Percentiles rank a stretch among this genome's conserved stretches.
Evolutionary conservation across 2,797 vertebrate species (phyloP).

Genomic region (Micromesistius poutassou): DNA sequence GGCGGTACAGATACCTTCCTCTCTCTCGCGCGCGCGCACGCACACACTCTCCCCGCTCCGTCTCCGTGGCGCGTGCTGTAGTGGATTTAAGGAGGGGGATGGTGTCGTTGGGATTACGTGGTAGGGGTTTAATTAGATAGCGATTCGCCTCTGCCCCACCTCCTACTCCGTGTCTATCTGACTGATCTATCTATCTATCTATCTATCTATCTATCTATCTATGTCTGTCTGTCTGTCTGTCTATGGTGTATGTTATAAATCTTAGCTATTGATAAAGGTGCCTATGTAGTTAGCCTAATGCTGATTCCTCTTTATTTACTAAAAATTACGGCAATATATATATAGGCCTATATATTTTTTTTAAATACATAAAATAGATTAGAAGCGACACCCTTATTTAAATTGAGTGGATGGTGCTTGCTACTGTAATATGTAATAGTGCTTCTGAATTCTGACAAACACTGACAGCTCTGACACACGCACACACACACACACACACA

Average conservation of each 20-base stretch:
- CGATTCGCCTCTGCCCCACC: slow-evolving; percentile 51
- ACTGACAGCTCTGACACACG: background rate
- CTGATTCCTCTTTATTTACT: too few relatives aligned
- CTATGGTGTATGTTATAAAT: too few relatives aligned
- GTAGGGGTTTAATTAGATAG: slow-evolving; percentile 73
- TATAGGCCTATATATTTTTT: background rate
- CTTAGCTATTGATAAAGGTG: too few relatives aligned
- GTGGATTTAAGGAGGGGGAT: slow-evolving; percentile 72
- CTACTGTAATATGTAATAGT: background rate
- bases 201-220: background rate
- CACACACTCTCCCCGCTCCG: background rate
- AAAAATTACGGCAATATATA: background rate
- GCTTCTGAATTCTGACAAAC: background rate
- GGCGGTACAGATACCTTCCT: slow-evolving; percentile 1
- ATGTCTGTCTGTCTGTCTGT: background rate
- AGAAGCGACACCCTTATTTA: background rate
- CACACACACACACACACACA: background rate
- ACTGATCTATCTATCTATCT: slow-evolving; percentile 5
- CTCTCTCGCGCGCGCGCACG: background rate
- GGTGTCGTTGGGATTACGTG: slow-evolving; percentile 71
- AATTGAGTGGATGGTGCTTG: background rate
- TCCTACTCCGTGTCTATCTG: background rate
- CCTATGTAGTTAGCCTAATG: too few relatives aligned
- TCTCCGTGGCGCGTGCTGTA: slow-evolving; percentile 48
- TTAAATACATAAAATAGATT: too few relatives aligned